Evolutionary conservation across 2,888 invertebrate genomes (phyloP), one percentile per base, ranked within the genome.

Genomic region (Pilophorus perplexus): DNA sequence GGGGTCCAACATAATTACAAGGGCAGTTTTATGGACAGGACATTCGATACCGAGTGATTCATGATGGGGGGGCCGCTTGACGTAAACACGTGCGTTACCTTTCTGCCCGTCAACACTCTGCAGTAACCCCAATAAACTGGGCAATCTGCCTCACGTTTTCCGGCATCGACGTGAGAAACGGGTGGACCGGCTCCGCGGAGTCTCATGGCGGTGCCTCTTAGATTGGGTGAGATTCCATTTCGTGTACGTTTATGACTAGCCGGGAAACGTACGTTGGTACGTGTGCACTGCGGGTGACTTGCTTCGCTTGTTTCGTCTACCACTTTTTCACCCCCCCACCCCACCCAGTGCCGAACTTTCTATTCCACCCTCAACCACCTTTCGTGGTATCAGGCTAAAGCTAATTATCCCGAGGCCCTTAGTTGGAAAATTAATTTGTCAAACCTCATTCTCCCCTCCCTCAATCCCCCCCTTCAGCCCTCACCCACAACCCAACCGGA

Each of bases 381-480:
- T n/a, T n/a, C n/a, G n/a, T 38, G 33, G 55, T 37, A 55, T 55
- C 55, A 37, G 23, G 55, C 55, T 22, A 37, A 55, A 55, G 55
- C 55, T 55, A 55, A 55, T 55, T 55, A 55, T n/a, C 55, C 55
- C 38, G 33, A 37, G 16, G 55, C 38, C 37, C 37, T 55, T 55
- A 55, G 55, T 16, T 38, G 33, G 55, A 37, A 55, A 55, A 55
- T 55, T 55, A 55, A 55, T 55, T 55, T 55, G 55, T 55, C 55
- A 55, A 33, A 55, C 38, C 55, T 38, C 55, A 38, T 55, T 37
- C 55, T 14, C 22, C 55, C 33, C 14, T 54, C 55, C 23, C 28
- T 28, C 27, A 22, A 33, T 18, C 54, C 16, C 25, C 44, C 44
- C 22, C 44, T 3, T 16, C 44, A 16, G 2, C 44, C 14, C 44